Conservation (phyloP, 2,797 vertebrate species). For the Lepus townsendii region DNA sequence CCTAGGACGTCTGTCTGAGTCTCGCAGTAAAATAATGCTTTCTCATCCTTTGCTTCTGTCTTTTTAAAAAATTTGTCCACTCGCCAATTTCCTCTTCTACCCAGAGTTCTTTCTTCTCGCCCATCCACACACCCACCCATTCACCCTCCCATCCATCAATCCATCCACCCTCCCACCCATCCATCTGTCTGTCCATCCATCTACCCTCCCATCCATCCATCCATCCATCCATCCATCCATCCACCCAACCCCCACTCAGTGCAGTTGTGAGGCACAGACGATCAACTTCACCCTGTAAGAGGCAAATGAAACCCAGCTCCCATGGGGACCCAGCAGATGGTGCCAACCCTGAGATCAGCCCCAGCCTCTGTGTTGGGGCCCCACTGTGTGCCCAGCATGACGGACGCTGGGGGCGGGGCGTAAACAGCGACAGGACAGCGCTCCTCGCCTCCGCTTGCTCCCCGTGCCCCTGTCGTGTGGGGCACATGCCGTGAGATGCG, state of each 20-base stretch:
- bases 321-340: neutral
- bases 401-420: too few species aligned
- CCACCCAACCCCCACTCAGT: neutral
- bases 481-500: neutral
- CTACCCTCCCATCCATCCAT: neutral
- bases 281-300: too few species aligned
- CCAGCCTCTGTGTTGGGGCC: too few species aligned
- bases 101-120: too few species aligned
- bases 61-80: neutral
- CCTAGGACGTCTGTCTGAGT: too few species aligned
- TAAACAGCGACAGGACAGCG: fast-evolving
- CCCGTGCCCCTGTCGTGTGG: fast-evolving
- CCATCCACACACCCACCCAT: too few species aligned
- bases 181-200: too few species aligned
- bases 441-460: fast-evolving
- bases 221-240: neutral
- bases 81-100: neutral
- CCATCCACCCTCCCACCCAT: neutral
- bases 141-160: fast-evolving
- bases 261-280: neutral
- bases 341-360: neutral
- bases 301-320: neutral
- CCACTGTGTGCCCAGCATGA: neutral
- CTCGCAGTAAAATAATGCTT: neutral
- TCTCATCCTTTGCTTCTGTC: neutral